phyloP scores from a whole-genome alignment of 2,888 invertebrate genomes.

The Chalcis sispes region DNA sequence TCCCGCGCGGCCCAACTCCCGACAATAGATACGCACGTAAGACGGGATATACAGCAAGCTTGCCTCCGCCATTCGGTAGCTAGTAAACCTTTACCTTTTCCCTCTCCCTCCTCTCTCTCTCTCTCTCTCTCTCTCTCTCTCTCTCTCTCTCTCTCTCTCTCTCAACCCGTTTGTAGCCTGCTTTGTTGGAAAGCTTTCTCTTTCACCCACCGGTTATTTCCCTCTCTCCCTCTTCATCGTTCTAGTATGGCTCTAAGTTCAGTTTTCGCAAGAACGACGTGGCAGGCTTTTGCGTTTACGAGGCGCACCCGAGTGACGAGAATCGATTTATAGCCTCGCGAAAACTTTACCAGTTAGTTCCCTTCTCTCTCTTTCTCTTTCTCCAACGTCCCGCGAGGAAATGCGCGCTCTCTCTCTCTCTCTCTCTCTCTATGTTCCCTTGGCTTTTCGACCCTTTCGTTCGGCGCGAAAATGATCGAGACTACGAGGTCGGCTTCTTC shows the following conservation, averaged over 20 bases:
- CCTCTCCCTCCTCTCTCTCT: too few relatives aligned
- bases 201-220: too few relatives aligned
- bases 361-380: conserved; percentile 4
- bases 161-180: not conserved
- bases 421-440: not conserved
- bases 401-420: not conserved
- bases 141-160: not conserved
- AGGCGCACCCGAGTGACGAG: conserved; percentile 6
- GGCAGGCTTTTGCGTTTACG: conserved; percentile 6
- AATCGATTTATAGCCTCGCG: conserved; percentile 31
- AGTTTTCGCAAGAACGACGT: not conserved
- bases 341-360: conserved; percentile 34
- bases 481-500: not conserved
- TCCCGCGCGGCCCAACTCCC: too few relatives aligned
- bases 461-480: not conserved
- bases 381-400: not conserved
- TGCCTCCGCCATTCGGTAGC: too few relatives aligned
- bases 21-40: too few relatives aligned
- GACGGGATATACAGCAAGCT: too few relatives aligned
- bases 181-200: conserved; percentile 12
- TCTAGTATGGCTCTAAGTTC: not conserved
- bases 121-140: too few relatives aligned
- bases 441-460: not conserved
- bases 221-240: not conserved
- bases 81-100: too few relatives aligned